Conservation (phyloP, 1,140 invertebrate species). For the Choristoneura fumiferana region DNA sequence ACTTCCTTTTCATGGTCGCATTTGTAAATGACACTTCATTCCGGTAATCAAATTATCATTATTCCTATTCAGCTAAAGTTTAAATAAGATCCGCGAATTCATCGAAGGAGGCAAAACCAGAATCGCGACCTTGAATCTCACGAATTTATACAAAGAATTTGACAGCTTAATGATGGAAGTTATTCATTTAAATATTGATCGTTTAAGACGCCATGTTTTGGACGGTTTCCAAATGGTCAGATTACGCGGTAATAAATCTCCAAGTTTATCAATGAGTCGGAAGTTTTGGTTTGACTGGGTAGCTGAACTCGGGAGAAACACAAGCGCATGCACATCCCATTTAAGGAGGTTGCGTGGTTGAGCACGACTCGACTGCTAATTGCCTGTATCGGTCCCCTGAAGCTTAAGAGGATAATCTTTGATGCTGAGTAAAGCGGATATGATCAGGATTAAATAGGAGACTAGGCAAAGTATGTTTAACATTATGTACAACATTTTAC, state of each 20-base stretch:
- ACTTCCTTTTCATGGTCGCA: constrained; percentile 53
- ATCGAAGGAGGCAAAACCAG: constrained; percentile 24
- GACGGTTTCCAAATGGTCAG: not conserved
- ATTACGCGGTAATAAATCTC: constrained; percentile 7
- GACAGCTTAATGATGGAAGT: not conserved
- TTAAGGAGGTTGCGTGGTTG: constrained; percentile 44
- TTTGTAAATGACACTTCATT: constrained; percentile 39
- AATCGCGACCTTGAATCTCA: constrained; percentile 28
- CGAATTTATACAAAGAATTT: constrained; percentile 2
- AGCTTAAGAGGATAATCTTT: no score
- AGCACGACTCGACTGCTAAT: constrained; percentile 50
- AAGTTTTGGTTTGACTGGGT: constrained; percentile 33
- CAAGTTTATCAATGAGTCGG: not conserved
- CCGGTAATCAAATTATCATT: constrained; percentile 25
- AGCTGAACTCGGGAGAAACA: constrained; percentile 29
- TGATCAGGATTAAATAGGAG: no score
- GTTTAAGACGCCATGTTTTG: not conserved
- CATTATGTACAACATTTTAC: no score
- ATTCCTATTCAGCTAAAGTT: no score
- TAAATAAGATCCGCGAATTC: constrained; percentile 16
- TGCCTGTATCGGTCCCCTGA: constrained; percentile 28
- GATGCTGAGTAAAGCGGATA: no score
- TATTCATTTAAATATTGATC: constrained; percentile 10
- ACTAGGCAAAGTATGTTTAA: no score
- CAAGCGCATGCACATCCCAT: constrained; percentile 38